phyloP scores from a whole-genome alignment of 2,888 invertebrate genomes.

The Nemotelus nigrinus region DNA sequence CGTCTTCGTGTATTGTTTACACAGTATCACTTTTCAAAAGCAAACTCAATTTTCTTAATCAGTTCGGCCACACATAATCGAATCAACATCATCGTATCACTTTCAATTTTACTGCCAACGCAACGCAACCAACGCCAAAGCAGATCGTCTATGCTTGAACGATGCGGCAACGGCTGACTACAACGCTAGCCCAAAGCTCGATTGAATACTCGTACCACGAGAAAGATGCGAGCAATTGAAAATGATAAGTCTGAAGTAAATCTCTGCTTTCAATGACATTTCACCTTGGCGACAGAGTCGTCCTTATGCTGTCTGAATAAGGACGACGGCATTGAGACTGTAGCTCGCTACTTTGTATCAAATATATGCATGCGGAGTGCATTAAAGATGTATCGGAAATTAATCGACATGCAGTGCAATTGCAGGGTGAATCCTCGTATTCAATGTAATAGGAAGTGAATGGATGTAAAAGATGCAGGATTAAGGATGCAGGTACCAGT shows the following conservation, averaged over 20 bases:
- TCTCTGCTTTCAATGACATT: neutral
- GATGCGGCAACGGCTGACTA: too few relatives aligned
- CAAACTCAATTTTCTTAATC: constrained; percentile 34
- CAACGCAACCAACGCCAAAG: too few relatives aligned
- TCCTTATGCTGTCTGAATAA: neutral
- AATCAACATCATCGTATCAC: constrained; percentile 20
- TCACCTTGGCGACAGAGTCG: neutral
- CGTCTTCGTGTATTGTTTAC: neutral
- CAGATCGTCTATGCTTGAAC: too few relatives aligned
- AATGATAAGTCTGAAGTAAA: neutral
- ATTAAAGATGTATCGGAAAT: constrained; percentile 31
- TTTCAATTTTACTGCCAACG: constrained; percentile 15
- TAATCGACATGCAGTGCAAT: constrained; percentile 14
- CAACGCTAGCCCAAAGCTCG: neutral
- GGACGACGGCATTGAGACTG: neutral
- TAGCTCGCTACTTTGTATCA: neutral
- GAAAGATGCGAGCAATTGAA: neutral
- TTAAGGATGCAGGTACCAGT: constrained; percentile 18
- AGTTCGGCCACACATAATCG: constrained; percentile 11
- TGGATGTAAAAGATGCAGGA: neutral
- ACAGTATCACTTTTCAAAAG: constrained; percentile 23
- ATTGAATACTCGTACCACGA: neutral
- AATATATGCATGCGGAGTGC: constrained; percentile 18
- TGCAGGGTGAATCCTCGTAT: neutral
- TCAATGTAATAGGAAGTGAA: neutral